phyloP scores from a whole-genome alignment of 2,888 invertebrate species.

The Gnatocerus cornutus region DNA sequence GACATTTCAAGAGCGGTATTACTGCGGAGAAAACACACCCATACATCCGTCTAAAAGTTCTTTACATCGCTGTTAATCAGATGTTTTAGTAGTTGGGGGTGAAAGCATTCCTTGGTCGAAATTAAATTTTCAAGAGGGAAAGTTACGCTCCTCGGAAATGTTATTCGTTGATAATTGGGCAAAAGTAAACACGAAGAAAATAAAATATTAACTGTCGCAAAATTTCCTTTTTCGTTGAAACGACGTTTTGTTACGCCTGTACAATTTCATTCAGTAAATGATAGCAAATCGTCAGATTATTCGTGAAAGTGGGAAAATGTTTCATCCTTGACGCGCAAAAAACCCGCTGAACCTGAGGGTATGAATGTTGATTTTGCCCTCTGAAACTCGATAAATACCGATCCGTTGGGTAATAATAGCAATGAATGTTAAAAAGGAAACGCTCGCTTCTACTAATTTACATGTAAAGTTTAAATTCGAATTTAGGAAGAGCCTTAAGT shows the following conservation, averaged over 20 bases:
- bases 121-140: slow-evolving; percentile 16
- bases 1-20: slow-evolving; percentile 1
- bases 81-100: slow-evolving; percentile 17
- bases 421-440: slow-evolving; percentile 25
- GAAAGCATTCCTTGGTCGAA: slow-evolving; percentile 20
- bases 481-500: slow-evolving; percentile 11
- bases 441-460: slow-evolving; percentile 12
- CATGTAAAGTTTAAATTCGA: slow-evolving; percentile 6
- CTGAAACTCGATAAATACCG: slow-evolving; percentile 7
- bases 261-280: slow-evolving; percentile 21
- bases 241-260: neutral
- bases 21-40: slow-evolving; percentile 7
- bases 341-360: neutral
- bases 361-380: slow-evolving; percentile 14
- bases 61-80: slow-evolving; percentile 20
- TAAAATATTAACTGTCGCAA: slow-evolving; percentile 5
- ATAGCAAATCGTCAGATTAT: slow-evolving; percentile 27
- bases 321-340: neutral
- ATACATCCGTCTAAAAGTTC: slow-evolving; percentile 15
- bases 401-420: slow-evolving; percentile 15
- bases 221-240: neutral
- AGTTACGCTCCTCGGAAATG: neutral
- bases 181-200: slow-evolving; percentile 7
- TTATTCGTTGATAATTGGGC: slow-evolving; percentile 18
- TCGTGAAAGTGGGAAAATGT: slow-evolving; percentile 10